A percentile compares a stretch with the other conserved stretches of the same genome.
phyloP scores from a whole-genome alignment of 2,888 invertebrate genomes.

The Drosophila kuntzei region DNA sequence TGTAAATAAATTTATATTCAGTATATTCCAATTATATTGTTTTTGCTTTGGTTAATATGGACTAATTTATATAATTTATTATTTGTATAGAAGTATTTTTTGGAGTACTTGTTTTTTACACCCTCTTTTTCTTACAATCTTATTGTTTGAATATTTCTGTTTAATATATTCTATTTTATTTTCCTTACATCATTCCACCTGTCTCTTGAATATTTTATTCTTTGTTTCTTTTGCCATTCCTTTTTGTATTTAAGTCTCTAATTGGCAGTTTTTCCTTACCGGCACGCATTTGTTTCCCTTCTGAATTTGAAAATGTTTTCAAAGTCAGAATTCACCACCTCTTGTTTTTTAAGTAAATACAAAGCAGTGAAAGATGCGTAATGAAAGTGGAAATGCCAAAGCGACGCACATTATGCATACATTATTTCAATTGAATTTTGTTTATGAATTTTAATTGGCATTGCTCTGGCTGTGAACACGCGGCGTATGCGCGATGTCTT shows the following conservation, averaged over 20 bases:
- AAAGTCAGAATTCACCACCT: background rate
- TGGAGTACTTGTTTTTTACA: too few species aligned
- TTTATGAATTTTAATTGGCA: slow-evolving; percentile 71
- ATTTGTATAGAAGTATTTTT: background rate
- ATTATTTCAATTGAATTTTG: slow-evolving; percentile 56
- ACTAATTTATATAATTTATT: background rate
- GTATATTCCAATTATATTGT: background rate
- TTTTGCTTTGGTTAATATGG: background rate
- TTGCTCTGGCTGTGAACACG: slow-evolving; percentile 49
- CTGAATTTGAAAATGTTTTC: background rate
- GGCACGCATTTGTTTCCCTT: background rate
- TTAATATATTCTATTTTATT: background rate
- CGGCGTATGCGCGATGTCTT: slow-evolving; percentile 73
- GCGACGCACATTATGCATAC: slow-evolving; percentile 48
- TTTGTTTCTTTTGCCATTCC: background rate
- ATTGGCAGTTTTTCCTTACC: background rate
- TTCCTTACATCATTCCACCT: background rate
- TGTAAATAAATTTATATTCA: background rate
- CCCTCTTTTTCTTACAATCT: too few species aligned
- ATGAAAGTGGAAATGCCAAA: slow-evolving; percentile 26
- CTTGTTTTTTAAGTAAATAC: too few species aligned
- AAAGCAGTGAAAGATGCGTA: slow-evolving; percentile 14
- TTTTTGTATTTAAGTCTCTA: background rate
- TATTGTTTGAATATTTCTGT: background rate
- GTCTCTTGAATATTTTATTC: background rate